Conservation (phyloP, 2,888 invertebrate genomes). For the Bhutanitis thaidina region DNA sequence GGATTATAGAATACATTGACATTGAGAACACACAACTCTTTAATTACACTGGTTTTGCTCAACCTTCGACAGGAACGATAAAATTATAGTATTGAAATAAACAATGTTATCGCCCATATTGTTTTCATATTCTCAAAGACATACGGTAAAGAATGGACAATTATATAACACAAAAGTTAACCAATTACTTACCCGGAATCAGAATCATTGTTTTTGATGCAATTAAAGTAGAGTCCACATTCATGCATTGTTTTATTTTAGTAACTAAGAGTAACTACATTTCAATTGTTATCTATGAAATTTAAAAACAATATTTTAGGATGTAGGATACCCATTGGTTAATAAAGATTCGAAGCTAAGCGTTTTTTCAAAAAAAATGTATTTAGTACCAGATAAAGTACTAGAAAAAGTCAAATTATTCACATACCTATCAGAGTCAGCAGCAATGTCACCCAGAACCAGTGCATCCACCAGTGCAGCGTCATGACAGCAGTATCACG, state of each 20-base stretch:
- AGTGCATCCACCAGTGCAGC: slow-evolving; percentile 93
- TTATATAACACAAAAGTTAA: neutral
- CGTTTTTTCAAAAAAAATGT: too few species aligned
- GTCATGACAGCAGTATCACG: slow-evolving; percentile 83
- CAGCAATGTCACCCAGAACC: slow-evolving; percentile 90
- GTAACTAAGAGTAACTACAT: too few species aligned
- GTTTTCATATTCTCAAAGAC: slow-evolving; percentile 8
- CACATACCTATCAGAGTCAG: slow-evolving; percentile 55
- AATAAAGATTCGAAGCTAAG: too few species aligned
- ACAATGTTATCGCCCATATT: slow-evolving; percentile 12
- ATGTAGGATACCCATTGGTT: too few species aligned
- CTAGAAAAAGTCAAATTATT: neutral
- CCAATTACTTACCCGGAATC: neutral
- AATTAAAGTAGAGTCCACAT: too few species aligned
- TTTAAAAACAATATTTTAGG: too few species aligned
- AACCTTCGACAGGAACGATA: neutral
- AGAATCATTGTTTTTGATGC: neutral
- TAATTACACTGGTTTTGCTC: neutral
- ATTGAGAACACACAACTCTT: too few species aligned
- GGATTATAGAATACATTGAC: too few species aligned
- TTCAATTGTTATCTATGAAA: too few species aligned
- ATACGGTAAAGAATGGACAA: slow-evolving; percentile 2
- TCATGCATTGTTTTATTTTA: too few species aligned
- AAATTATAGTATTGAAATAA: neutral
- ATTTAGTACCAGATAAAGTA: too few species aligned